These are phyloP conservation scores for Phyllostomus discolor DNA, from an alignment of 2,113 vertebrate species.

Conservation along the genomic window DNA sequence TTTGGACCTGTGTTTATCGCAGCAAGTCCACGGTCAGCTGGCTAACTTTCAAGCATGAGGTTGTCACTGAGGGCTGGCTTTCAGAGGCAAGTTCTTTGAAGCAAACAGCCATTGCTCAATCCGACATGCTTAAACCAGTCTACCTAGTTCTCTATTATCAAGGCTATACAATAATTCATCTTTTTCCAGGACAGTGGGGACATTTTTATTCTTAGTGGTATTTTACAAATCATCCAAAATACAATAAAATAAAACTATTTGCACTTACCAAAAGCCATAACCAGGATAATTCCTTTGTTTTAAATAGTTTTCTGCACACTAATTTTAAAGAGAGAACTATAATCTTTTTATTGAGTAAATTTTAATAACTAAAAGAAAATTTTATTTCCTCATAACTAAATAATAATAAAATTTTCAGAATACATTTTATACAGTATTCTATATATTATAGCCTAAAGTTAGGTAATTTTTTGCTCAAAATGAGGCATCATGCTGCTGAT, in stretches of 20 bases:
- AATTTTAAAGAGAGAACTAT: background rate
- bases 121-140: background rate
- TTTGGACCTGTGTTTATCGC: background rate
- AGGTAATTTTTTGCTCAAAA: background rate
- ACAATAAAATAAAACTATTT: background rate
- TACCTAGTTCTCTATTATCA: background rate
- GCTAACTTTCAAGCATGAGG: background rate
- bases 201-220: background rate
- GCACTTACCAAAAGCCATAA: background rate
- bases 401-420: background rate
- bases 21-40: background rate
- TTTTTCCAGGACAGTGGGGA: background rate
- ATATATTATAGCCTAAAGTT: background rate
- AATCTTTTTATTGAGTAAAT: background rate
- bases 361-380: background rate
- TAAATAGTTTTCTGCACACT: background rate
- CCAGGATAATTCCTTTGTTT: background rate
- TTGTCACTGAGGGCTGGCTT: background rate
- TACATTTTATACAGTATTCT: background rate
- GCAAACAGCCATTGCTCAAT: background rate
- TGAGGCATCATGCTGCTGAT: background rate
- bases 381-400: background rate
- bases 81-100: background rate
- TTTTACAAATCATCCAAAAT: conserved; percentile 22
- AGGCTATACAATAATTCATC: background rate